Conservation (phyloP, 2,888 invertebrate genomes). For the Idaea aversata region DNA sequence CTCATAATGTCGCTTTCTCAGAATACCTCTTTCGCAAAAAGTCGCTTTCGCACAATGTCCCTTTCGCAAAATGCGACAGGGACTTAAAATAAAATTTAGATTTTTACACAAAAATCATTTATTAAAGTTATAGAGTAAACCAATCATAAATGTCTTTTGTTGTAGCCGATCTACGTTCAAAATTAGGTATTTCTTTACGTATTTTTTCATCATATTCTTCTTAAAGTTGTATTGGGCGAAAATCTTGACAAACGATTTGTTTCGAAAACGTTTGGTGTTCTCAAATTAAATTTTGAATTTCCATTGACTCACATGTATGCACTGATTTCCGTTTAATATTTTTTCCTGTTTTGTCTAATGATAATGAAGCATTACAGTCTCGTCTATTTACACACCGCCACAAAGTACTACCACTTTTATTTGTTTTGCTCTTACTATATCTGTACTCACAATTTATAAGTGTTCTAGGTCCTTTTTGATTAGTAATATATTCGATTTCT, state of each 20-base stretch:
- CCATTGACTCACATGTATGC: not conserved
- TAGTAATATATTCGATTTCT: no score
- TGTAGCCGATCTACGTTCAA: not conserved
- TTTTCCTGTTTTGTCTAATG: not conserved
- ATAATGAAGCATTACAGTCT: not conserved
- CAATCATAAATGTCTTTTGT: no score
- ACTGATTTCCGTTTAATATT: not conserved
- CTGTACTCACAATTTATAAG: no score
- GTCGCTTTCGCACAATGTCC: no score
- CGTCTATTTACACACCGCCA: not conserved
- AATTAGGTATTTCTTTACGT: not conserved
- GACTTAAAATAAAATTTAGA: no score
- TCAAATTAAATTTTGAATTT: not conserved
- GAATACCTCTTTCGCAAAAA: no score
- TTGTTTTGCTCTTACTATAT: not conserved
- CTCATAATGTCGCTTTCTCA: no score
- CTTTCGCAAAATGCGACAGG: no score
- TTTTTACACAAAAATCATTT: no score
- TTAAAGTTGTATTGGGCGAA: not conserved
- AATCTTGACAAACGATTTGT: not conserved
- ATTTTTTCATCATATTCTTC: not conserved
- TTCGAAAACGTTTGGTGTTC: not conserved
- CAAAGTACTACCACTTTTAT: conserved; percentile 1
- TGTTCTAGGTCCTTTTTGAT: no score
- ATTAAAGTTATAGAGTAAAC: no score